Conservation (phyloP, 37 sponge, comb jelly and placozoan species). For the Axinella damicornis region DNA sequence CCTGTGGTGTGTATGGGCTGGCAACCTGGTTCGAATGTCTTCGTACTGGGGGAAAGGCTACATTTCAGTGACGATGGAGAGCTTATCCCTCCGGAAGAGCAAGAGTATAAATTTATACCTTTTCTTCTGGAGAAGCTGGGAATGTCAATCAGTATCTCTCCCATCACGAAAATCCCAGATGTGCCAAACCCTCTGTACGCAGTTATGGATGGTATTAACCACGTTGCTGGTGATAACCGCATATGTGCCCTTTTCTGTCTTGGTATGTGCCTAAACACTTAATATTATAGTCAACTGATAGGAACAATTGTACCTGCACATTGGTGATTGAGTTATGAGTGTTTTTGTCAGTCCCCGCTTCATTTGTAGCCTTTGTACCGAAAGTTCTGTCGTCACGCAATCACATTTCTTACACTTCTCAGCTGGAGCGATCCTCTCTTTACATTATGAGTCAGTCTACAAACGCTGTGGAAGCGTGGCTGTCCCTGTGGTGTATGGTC, state of each 20-base stretch:
- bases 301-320: neutral
- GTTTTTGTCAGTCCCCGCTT: too few relatives aligned
- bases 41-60: slow-evolving; percentile 12
- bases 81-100: slow-evolving; percentile 7
- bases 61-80: slow-evolving; percentile 12
- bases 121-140: slow-evolving; percentile 2
- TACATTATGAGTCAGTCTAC: slow-evolving; percentile 8
- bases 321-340: too few relatives aligned
- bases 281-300: neutral
- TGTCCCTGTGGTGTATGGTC: slow-evolving; percentile 18
- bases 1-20: slow-evolving; percentile 32
- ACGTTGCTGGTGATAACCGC: neutral
- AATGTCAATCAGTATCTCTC: neutral
- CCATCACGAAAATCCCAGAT: neutral
- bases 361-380: too few relatives aligned
- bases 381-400: too few relatives aligned
- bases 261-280: neutral
- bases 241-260: slow-evolving; percentile 13
- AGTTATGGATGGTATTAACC: neutral
- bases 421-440: slow-evolving; percentile 9
- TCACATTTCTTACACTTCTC: too few relatives aligned
- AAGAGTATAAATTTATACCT: neutral
- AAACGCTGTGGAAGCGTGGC: slow-evolving; percentile 25
- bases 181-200: slow-evolving; percentile 10
- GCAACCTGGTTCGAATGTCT: slow-evolving; percentile 22